phyloP scores from a whole-genome alignment of 2,797 vertebrate genomes.

The Halcyon chelicuti region DNA sequence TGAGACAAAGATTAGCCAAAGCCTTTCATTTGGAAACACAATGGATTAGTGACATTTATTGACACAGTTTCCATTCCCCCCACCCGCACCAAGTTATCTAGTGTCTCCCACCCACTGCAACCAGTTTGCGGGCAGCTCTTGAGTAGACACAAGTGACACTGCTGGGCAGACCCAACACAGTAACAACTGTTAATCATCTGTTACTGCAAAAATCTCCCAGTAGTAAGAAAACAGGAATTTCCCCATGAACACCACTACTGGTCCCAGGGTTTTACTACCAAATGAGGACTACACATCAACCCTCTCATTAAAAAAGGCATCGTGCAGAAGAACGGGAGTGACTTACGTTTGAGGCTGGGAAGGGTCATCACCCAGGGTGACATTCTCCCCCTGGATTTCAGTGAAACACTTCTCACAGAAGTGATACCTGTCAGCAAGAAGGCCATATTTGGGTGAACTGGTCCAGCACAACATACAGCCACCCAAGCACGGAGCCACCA shows the following conservation, averaged over 20 bases:
- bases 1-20: background rate
- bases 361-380: conserved; percentile 97
- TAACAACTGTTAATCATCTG: background rate
- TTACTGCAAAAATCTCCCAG: background rate
- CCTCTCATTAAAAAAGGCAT: background rate
- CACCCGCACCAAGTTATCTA: background rate
- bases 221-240: background rate
- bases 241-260: accelerated
- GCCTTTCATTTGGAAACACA: background rate
- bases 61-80: background rate
- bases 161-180: background rate
- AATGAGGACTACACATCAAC: background rate
- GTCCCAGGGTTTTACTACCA: background rate
- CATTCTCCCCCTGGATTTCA: conserved; percentile 98
- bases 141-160: background rate
- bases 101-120: background rate
- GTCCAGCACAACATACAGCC: conserved; percentile 84
- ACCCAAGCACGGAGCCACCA: conserved; percentile 86
- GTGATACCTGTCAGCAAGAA: conserved; percentile 92
- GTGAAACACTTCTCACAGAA: conserved; percentile 99
- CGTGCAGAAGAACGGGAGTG: background rate
- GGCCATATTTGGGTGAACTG: conserved; percentile 84
- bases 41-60: background rate
- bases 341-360: conserved; percentile 98
- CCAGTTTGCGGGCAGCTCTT: background rate